Evolutionary conservation across 2,113 vertebrate genomes (phyloP).

Genomic region (Orientallactaga bullata): DNA sequence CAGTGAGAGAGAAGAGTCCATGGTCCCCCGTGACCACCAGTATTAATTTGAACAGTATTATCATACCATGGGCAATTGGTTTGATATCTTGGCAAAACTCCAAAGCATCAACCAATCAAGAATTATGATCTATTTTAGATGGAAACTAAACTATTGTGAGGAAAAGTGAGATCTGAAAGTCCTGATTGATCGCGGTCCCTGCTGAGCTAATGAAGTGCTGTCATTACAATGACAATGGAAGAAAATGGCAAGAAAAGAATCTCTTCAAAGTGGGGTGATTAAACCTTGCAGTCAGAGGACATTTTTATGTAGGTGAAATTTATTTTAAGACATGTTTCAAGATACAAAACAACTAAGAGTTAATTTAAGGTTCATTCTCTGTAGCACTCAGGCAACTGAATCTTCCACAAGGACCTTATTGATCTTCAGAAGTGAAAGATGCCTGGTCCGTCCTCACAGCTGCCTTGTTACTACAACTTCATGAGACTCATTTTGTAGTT

Average conservation of each 20-base stretch:
- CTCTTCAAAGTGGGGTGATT: conserved; percentile 49
- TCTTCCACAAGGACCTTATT: neutral
- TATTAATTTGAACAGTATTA: conserved; percentile 38
- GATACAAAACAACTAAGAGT: conserved; percentile 43
- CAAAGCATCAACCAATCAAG: conserved; percentile 1
- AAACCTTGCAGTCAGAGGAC: conserved; percentile 44
- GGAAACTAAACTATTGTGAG: conserved; percentile 25
- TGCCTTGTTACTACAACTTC: neutral
- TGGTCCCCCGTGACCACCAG: neutral
- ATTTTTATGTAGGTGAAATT: conserved; percentile 44
- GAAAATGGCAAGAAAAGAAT: conserved; percentile 53
- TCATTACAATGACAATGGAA: conserved; percentile 62
- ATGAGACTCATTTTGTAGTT: neutral
- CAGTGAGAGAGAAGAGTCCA: neutral
- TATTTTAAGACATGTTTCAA: conserved; percentile 60
- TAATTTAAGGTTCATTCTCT: conserved; percentile 51
- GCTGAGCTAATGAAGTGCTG: conserved; percentile 65
- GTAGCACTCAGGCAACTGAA: neutral
- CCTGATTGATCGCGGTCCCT: conserved; percentile 61
- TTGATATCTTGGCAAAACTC: conserved; percentile 24
- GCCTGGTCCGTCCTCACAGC: neutral
- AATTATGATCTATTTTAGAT: neutral
- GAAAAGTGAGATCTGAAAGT: conserved; percentile 62
- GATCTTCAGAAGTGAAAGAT: conserved; percentile 22
- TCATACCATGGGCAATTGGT: conserved; percentile 23